Percentiles rank a stretch among this genome's conserved stretches.
Conservation (phyloP, 1,140 invertebrate genomes). For the Drosophila tsacasi region DNA sequence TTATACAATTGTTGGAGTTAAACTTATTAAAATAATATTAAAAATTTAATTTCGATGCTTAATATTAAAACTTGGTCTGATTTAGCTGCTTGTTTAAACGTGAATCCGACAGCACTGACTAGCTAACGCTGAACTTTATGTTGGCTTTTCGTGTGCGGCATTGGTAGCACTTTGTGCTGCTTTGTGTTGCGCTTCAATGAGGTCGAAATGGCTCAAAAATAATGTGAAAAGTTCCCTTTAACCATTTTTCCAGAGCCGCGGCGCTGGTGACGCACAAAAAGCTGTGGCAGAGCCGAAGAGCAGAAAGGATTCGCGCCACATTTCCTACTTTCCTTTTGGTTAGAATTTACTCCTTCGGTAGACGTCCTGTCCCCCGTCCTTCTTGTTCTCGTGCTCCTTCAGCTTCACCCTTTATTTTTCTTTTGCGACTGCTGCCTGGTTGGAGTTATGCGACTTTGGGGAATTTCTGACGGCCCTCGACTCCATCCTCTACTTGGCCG, state of each 20-base stretch:
- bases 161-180: constrained; percentile 78
- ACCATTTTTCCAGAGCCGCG: constrained; percentile 66
- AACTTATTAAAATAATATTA: background rate
- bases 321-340: constrained; percentile 61
- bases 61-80: background rate
- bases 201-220: constrained; percentile 84
- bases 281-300: constrained; percentile 18
- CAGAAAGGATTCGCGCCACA: constrained; percentile 69
- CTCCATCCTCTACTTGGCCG: constrained; percentile 18
- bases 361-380: background rate
- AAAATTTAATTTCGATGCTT: background rate
- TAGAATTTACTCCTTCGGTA: constrained; percentile 68
- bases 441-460: constrained; percentile 81
- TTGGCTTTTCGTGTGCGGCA: constrained; percentile 56
- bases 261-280: constrained; percentile 58
- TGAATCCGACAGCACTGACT: constrained; percentile 15
- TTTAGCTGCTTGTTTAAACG: background rate
- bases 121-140: constrained; percentile 53
- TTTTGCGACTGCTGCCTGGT: constrained; percentile 37
- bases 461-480: constrained; percentile 62
- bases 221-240: constrained; percentile 82
- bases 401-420: constrained; percentile 12
- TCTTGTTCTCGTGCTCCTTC: constrained; percentile 3
- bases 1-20: background rate
- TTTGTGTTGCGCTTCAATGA: constrained; percentile 84